phyloP scores from a whole-genome alignment of 2,797 vertebrate genomes.

The Manis javanica region DNA sequence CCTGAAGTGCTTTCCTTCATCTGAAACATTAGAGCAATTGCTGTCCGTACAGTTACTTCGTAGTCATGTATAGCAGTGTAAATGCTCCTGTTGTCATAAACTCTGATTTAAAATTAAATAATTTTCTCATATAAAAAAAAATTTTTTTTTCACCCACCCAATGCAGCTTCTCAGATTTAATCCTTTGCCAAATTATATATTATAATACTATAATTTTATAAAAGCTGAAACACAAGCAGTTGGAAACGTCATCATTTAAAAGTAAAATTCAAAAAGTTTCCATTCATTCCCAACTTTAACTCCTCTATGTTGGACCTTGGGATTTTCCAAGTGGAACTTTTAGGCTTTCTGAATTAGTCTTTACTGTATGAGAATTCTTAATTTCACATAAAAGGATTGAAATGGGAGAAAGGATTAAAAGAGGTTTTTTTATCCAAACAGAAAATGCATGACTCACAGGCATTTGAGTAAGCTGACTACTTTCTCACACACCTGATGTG shows the following conservation, averaged over 20 bases:
- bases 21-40: background rate
- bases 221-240: background rate
- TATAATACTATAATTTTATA: accelerated
- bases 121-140: background rate
- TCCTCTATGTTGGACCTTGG: background rate
- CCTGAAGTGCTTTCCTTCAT: conserved; percentile 12
- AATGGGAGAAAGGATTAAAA: background rate
- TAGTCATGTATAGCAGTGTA: background rate
- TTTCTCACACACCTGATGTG: background rate
- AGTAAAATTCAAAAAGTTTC: background rate
- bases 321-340: background rate
- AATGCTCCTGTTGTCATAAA: conserved; percentile 35
- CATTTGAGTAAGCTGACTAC: background rate
- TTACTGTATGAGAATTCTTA: conserved; percentile 9
- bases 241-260: background rate
- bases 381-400: background rate
- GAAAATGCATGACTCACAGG: conserved; percentile 18
- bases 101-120: conserved; percentile 55
- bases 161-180: background rate
- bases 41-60: background rate
- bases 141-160: background rate
- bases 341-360: background rate
- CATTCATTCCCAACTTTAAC: conserved; percentile 20
- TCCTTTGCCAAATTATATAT: too few species aligned
- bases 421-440: conserved; percentile 2